A percentile compares a stretch with the other conserved stretches of the same genome.
phyloP scores from a whole-genome alignment of 2,113 vertebrate species.

The Maccullochella peelii region DNA sequence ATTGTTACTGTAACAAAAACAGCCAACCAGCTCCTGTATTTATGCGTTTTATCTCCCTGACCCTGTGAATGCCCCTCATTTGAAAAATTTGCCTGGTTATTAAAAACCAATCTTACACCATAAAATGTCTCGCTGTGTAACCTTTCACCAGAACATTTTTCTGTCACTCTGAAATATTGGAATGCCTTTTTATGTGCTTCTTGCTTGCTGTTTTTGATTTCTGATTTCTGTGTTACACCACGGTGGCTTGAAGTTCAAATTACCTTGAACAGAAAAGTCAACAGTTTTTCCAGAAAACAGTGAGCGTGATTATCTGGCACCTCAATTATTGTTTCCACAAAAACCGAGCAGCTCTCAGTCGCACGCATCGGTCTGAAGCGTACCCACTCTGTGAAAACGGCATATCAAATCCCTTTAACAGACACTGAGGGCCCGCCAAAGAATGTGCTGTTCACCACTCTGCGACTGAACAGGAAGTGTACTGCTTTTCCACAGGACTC shows the following conservation, averaged over 20 bases:
- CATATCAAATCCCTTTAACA: conserved; percentile 76
- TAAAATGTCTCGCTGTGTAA: conserved; percentile 23
- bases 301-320: conserved; percentile 62
- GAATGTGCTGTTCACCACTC: conserved; percentile 72
- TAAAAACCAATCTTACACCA: conserved; percentile 43
- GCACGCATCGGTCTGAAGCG: conserved; percentile 56
- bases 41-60: conserved; percentile 59
- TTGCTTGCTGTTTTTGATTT: conserved; percentile 38
- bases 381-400: conserved; percentile 57
- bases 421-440: conserved; percentile 51
- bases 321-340: conserved; percentile 66
- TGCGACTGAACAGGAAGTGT: conserved; percentile 63
- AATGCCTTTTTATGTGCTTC: conserved; percentile 37
- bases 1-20: conserved; percentile 77
- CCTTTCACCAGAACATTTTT: conserved; percentile 50
- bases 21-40: conserved; percentile 64
- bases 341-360: conserved; percentile 48
- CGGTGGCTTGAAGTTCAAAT: conserved; percentile 62
- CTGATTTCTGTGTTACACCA: conserved; percentile 47
- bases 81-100: conserved; percentile 32
- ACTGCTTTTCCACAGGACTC: conserved; percentile 66
- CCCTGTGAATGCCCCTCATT: conserved; percentile 32
- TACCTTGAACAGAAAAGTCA: conserved; percentile 64
- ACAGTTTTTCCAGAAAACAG: conserved; percentile 64
- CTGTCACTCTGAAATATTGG: conserved; percentile 43